Conservation (phyloP, 53 echinoderm and acorn worm genomes). For the Echinarachnius parma region DNA sequence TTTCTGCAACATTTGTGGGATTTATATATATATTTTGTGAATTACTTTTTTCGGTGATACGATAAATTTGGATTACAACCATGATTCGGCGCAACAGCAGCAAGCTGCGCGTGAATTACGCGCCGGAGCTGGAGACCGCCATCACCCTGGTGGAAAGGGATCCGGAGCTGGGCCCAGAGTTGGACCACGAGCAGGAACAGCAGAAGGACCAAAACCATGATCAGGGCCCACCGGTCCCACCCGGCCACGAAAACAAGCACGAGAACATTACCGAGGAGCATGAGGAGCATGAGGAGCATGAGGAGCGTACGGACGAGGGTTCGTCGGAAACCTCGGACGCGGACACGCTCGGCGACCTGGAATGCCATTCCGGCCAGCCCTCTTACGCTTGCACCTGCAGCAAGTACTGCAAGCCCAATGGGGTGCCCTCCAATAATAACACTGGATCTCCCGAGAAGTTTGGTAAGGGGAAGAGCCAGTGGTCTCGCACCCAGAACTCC, state of each 20-base stretch:
- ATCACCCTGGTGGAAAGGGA: slow-evolving; percentile 21
- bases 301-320: slow-evolving; percentile 51
- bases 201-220: no score
- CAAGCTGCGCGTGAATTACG: slow-evolving; percentile 42
- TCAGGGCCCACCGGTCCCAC: not conserved
- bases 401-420: slow-evolving; percentile 78
- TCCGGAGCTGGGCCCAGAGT: slow-evolving; percentile 26
- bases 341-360: slow-evolving; percentile 44
- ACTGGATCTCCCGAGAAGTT: slow-evolving; percentile 24
- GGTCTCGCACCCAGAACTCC: slow-evolving; percentile 88
- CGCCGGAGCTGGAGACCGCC: slow-evolving; percentile 37
- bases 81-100: slow-evolving; percentile 52
- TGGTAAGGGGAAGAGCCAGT: slow-evolving; percentile 73
- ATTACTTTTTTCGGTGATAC: no score
- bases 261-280: no score
- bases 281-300: no score
- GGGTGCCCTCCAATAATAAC: slow-evolving; percentile 66
- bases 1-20: no score
- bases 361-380: slow-evolving; percentile 52
- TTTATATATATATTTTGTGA: no score
- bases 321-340: slow-evolving; percentile 28
- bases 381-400: slow-evolving; percentile 81
- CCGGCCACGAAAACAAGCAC: no score
- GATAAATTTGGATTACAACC: no score
- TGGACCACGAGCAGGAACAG: not conserved